Evolutionary conservation across 2,888 invertebrate species (phyloP), one percentile per base, ranked within the genome.

Genomic region (Deilephila porcellus): DNA sequence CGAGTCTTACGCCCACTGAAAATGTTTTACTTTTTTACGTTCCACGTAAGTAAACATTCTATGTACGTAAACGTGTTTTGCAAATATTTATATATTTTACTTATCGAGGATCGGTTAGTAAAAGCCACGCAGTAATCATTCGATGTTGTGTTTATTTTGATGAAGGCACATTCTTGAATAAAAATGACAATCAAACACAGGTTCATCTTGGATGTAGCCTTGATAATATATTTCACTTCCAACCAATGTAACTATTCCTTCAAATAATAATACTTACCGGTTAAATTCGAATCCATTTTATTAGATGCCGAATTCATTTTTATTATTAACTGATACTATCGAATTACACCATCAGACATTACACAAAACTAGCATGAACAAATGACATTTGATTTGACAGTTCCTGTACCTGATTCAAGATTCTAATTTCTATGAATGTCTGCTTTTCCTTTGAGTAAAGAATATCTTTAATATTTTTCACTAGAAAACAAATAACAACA

Each of bases 261-360:
- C 6, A 19, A 14, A 17, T 67, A 70, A 7, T 1, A 52, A 37
- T 59, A 82, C 88, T 84, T 81, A 91, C 93, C 85, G 34, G 93
- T 92, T 32, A 90, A 82, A 76, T 90, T 87, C 45, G 91, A 86
- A 81, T 93, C 93, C 90, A 92, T 91, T 86, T 85, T 91, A 60
- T 76, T 83, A 56, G 76, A 71, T 70, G 71, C 72, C 37, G 77
- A 75, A 81, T 78, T 86, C 82, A 85, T 86, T 78, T 74, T 78
- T 11, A 20, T 20, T 74, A 79, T 79, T 83, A n/a, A n/a, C n/a
- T n/a, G n/a, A n/a, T n/a, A n/a, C n/a, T n/a, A 87, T 82, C 82
- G 80, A 82, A 83, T 85, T 83, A 81, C 81, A 73, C 62, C 73
- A 74, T 70, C 76, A 77, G 45, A 32, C 37, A 60, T 71, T 64